These are phyloP conservation scores for Cirrhinus molitorella DNA, from an alignment of 2,797 vertebrate genomes.

Conservation along the genomic window DNA sequence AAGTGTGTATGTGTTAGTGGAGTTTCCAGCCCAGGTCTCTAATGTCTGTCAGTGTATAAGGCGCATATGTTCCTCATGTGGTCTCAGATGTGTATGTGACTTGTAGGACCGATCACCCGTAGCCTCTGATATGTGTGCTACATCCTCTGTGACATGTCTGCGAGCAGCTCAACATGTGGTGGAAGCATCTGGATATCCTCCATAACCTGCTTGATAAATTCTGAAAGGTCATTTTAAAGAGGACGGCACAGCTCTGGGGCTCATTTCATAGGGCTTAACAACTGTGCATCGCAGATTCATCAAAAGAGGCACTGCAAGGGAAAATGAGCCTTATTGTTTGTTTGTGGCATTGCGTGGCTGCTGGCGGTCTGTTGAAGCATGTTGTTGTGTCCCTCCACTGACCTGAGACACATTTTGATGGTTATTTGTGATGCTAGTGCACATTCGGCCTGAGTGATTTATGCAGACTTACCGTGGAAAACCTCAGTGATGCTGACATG, in stretches of 20 bases:
- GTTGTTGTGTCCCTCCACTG: constrained; percentile 43
- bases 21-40: constrained; percentile 1
- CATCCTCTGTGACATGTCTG: constrained; percentile 46
- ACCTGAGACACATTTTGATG: constrained; percentile 40
- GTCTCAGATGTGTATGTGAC: constrained; percentile 38
- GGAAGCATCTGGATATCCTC: constrained; percentile 54
- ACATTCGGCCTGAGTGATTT: constrained; percentile 5
- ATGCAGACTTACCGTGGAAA: neutral
- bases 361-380: constrained; percentile 15
- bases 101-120: constrained; percentile 41
- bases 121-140: constrained; percentile 48
- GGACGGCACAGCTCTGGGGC: constrained; percentile 1
- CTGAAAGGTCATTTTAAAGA: constrained; percentile 55
- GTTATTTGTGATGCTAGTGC: constrained; percentile 47
- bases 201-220: constrained; percentile 45
- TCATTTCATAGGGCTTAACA: constrained; percentile 16
- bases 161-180: constrained; percentile 50
- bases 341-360: neutral
- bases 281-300: constrained; percentile 30
- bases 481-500: constrained; percentile 25
- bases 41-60: constrained; percentile 17
- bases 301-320: neutral
- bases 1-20: constrained; percentile 3
- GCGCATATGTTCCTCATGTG: neutral
- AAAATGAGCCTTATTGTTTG: constrained; percentile 17